Evolutionary conservation across 2,888 invertebrate genomes (phyloP), one percentile per base, ranked within the genome.

Genomic region (Scrobipalpa atriplicella): DNA sequence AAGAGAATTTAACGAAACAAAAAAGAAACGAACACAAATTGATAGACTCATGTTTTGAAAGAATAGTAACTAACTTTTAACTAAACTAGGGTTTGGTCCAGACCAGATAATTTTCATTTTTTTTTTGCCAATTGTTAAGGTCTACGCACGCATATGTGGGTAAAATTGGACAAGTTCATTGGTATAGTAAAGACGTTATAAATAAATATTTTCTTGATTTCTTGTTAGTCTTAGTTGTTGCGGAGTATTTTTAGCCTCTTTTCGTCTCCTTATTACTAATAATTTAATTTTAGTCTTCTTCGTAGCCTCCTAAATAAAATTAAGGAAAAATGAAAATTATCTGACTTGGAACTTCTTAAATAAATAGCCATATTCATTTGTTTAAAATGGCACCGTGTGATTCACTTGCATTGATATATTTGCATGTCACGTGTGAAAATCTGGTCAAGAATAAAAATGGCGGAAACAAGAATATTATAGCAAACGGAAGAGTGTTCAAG

Each of bases 321-420:
- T 29, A 29, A 29, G 29, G n/a, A n/a, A n/a, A n/a, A n/a, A n/a
- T 29, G n/a, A 58, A 58, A 58, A 29, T 16, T 21, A 47, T n/a
- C 62, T n/a, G 29, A 62, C 21, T 51, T 62, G 47, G 47, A 62
- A 62, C 47, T 47, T 43, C 38, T 78, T 77, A 85, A 81, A 81
- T 82, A 84, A 81, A 89, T 90, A 89, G 92, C 91, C 91, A 90
- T 85, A 84, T 78, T 84, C 76, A 79, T 84, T 84, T 84, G 75
- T 73, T 75, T 84, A 82, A 75, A 81, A 92, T 92, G 92, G 92
- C 92, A 92, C 92, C 82, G 86, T 86, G 84, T 83, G 89, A 91
- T 89, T 89, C 88, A 89, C 91, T 84, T 79, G 78, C 76, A 80
- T 78, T 69, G 62, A 70, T 73, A n/a, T 38, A 58, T 19, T 75